These are phyloP conservation scores for Panagrolaimus sp. DNA, from an alignment of 1,140 invertebrate genomes.

Conservation along the genomic window DNA sequence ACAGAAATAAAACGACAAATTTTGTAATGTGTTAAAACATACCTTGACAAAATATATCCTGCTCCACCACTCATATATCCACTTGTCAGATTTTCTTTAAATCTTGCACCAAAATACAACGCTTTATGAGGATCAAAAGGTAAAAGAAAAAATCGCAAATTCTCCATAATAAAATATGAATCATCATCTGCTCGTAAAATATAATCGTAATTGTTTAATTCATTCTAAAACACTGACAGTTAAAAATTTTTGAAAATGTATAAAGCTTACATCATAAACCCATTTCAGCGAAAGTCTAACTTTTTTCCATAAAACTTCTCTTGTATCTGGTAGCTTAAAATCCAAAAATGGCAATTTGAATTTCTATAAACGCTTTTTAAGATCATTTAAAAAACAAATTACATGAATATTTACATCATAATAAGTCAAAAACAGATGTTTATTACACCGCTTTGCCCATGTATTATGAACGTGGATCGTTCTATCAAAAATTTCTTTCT, in stretches of 20 bases:
- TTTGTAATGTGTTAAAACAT: too few species aligned
- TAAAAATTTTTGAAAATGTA: not conserved
- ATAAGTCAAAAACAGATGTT: not conserved
- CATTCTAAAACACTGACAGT: not conserved
- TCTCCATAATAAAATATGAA: not conserved
- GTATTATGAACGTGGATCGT: not conserved
- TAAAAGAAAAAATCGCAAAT: not conserved
- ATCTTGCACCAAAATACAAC: not conserved
- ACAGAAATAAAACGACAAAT: too few species aligned
- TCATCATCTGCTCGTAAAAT: not conserved
- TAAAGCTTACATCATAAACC: not conserved
- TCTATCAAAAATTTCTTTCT: too few species aligned
- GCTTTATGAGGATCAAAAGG: not conserved
- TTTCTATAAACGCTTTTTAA: too few species aligned
- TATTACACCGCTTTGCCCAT: conserved; percentile 4
- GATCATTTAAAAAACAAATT: too few species aligned
- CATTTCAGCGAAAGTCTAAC: not conserved
- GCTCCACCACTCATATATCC: conserved; percentile 6
- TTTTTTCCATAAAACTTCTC: not conserved
- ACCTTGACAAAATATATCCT: not conserved
- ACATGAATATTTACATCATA: not conserved
- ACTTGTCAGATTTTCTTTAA: not conserved
- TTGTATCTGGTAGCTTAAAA: not conserved
- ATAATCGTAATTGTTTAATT: not conserved
- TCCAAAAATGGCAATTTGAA: not conserved